phyloP scores from a whole-genome alignment of 2,888 invertebrate species.

The Ctena decussata region DNA sequence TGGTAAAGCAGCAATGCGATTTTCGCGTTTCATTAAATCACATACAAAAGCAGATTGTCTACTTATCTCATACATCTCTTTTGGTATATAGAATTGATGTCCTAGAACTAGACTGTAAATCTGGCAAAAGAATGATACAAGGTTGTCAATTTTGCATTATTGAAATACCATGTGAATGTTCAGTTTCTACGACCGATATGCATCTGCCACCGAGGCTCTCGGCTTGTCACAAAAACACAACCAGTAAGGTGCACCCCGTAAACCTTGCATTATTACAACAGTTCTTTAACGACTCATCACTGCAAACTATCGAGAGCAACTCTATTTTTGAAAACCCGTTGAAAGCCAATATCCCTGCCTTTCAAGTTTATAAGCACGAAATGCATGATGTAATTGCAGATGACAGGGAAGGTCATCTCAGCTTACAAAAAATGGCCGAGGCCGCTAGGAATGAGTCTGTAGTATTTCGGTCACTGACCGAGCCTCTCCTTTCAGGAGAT shows the following conservation, averaged over 20 bases:
- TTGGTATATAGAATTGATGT: not conserved
- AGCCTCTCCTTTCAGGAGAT: constrained; percentile 17
- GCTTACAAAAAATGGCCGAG: constrained; percentile 26
- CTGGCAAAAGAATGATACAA: not conserved
- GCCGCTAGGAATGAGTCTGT: constrained; percentile 24
- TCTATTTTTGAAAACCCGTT: not conserved
- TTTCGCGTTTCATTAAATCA: not conserved
- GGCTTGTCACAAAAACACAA: not conserved
- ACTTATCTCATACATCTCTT: not conserved
- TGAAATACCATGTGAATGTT: not conserved
- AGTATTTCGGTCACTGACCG: constrained; percentile 24
- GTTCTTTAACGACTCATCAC: not conserved
- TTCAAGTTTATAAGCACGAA: not conserved
- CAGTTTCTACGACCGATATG: not conserved
- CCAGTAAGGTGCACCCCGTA: not conserved
- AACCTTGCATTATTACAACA: not conserved
- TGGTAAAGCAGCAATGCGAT: not conserved
- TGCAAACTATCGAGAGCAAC: not conserved
- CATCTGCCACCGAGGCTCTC: not conserved
- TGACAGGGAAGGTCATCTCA: constrained; percentile 29
- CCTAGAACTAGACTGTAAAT: not conserved
- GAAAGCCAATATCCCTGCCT: not conserved
- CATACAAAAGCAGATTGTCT: not conserved
- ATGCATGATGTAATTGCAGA: constrained; percentile 3
- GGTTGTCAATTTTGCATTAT: constrained; percentile 3